Conservation (phyloP, 2,888 invertebrate genomes). For the Imbricaverruca yamaguchii region DNA sequence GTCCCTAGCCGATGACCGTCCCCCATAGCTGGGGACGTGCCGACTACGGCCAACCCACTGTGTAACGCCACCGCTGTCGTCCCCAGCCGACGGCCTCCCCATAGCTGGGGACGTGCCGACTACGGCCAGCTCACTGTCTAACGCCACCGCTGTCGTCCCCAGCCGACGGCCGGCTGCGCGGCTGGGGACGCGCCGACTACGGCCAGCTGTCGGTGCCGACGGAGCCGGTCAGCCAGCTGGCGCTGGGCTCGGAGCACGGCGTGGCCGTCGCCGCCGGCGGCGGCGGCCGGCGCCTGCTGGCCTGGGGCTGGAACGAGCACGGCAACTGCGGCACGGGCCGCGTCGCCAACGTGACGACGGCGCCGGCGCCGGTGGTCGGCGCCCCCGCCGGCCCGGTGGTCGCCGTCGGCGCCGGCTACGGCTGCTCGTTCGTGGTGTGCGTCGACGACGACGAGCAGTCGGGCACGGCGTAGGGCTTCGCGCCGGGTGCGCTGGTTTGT, state of each 20-base stretch:
- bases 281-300: constrained; percentile 53
- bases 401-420: constrained; percentile 3
- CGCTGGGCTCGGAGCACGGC: constrained; percentile 72
- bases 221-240: constrained; percentile 49
- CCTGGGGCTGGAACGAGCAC: constrained; percentile 90
- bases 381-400: background rate
- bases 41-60: too few relatives aligned
- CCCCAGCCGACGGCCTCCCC: too few relatives aligned
- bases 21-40: too few relatives aligned
- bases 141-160: background rate
- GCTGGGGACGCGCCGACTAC: constrained; percentile 68
- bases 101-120: too few relatives aligned
- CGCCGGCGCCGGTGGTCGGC: constrained; percentile 40
- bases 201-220: constrained; percentile 56
- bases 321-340: constrained; percentile 68
- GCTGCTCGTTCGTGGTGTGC: background rate
- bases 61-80: too few relatives aligned
- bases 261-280: constrained; percentile 54
- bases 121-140: too few relatives aligned
- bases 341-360: constrained; percentile 43
- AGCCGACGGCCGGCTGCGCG: background rate
- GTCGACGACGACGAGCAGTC: too few relatives aligned
- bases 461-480: too few relatives aligned
- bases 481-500: too few relatives aligned
- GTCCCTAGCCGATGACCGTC: too few relatives aligned